phyloP scores from a whole-genome alignment of 2,113 vertebrate genomes.

The Furnarius figulus region DNA sequence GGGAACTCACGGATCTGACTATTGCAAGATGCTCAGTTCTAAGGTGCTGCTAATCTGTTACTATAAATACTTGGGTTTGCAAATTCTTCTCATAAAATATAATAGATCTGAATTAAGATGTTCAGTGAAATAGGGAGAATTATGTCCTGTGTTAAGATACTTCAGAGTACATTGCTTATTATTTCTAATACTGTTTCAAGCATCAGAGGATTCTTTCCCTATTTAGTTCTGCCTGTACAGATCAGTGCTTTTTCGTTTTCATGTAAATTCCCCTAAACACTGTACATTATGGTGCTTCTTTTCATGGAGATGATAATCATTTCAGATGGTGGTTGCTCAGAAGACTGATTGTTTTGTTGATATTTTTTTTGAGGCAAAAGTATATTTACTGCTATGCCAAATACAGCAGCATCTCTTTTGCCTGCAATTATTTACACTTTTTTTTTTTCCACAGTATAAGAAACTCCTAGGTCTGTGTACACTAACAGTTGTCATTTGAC shows the following conservation, averaged over 20 bases:
- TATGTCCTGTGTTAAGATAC: neutral
- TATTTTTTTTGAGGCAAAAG: neutral
- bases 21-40: neutral
- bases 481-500: neutral
- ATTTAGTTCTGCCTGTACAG: neutral
- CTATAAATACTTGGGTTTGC: neutral
- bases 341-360: neutral
- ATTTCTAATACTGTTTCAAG: neutral
- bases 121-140: neutral
- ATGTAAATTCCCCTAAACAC: neutral
- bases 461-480: neutral
- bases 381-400: neutral
- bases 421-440: constrained; percentile 9
- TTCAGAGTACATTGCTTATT: neutral
- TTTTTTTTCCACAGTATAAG: neutral
- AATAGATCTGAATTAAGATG: neutral
- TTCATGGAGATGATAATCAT: neutral
- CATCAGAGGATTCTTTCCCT: neutral
- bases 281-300: neutral
- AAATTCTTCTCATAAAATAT: neutral
- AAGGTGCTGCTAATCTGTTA: neutral
- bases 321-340: neutral
- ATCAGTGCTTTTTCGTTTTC: neutral
- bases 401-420: neutral
- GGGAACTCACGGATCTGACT: neutral